Conservation (phyloP, 2,797 vertebrate species). For the Serranus cabrilla region DNA sequence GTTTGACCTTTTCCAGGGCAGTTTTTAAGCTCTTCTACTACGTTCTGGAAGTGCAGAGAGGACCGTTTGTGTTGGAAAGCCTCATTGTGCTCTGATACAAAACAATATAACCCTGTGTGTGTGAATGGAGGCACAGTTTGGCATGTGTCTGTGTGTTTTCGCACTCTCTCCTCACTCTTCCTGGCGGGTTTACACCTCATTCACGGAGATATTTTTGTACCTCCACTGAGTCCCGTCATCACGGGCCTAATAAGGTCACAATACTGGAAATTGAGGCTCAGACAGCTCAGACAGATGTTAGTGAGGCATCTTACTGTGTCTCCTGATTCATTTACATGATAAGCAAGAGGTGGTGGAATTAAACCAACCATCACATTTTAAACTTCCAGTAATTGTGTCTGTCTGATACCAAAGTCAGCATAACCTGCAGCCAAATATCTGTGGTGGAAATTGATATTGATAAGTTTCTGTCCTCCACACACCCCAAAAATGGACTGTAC, state of each 20-base stretch:
- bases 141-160: conserved; percentile 64
- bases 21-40: conserved; percentile 50
- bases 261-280: conserved; percentile 15
- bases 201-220: conserved; percentile 48
- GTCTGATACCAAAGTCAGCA: conserved; percentile 2
- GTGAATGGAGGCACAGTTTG: conserved; percentile 65
- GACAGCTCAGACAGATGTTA: not conserved
- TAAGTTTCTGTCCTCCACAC: conserved; percentile 18
- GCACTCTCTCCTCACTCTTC: conserved; percentile 53
- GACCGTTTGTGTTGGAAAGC: conserved; percentile 60
- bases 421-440: conserved; percentile 21
- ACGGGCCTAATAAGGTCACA: conserved; percentile 16
- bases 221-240: conserved; percentile 4
- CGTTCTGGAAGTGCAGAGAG: conserved; percentile 64
- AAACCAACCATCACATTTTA: conserved; percentile 1
- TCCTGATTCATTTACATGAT: not conserved
- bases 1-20: conserved; percentile 24
- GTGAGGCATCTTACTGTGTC: not conserved
- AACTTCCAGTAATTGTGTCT: not conserved
- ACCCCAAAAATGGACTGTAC: conserved; percentile 14
- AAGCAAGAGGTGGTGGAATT: not conserved
- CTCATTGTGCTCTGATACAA: conserved; percentile 60
- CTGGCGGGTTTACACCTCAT: conserved; percentile 56
- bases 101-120: conserved; percentile 64
- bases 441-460: conserved; percentile 31